Evolutionary conservation across 2,113 vertebrate genomes (phyloP), one percentile per base, ranked within the genome.

Genomic region (Myrmophylax atrothorax): DNA sequence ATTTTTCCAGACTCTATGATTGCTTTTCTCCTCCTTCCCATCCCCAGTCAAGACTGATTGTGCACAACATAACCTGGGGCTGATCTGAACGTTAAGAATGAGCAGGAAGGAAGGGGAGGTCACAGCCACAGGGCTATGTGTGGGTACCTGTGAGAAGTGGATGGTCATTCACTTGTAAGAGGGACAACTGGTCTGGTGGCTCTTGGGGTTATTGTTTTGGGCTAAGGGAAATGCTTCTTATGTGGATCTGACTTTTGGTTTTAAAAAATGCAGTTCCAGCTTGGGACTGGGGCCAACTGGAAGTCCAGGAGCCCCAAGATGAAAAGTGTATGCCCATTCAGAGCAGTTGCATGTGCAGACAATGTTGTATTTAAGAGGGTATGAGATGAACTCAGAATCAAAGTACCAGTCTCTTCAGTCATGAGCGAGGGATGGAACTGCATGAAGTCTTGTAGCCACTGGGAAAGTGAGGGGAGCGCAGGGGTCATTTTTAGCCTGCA

Each of bases 41-140:
- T 59, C 64, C 19, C 40, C 38, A 77, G 47, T 59, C n/a, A 74
- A 88, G 83, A 47, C 55, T 14, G 11, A 15, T 22, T 76, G 31
- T 42, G 40, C 33, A 38, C 55, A 77, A 38, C 37, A 26, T 42
- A 24, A 58, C 29, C 23, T 47, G 26, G 24, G 52, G 24, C 29
- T 29, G 60, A 38, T 49, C 14, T 40, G 46, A 64, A 33, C 2
- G 2, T 24, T 76, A 53, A 63, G 35, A 6, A 52, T 50, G 29
- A 56, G 15, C 40, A 28, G 47, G 50, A 73, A 63, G 37, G 9
- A 3, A 42, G 58, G 40, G 26, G 25, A 66, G 25, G 6, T 20
- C 1, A 1, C 56, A 59, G 53, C 58, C 2, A 0, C 11, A 40
- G 53, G 55, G 25, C 37, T 7, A 5, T 0, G 0, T 38, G 18